Evolutionary conservation across 2,113 vertebrate species (phyloP).

Genomic region (Solea senegalensis): DNA sequence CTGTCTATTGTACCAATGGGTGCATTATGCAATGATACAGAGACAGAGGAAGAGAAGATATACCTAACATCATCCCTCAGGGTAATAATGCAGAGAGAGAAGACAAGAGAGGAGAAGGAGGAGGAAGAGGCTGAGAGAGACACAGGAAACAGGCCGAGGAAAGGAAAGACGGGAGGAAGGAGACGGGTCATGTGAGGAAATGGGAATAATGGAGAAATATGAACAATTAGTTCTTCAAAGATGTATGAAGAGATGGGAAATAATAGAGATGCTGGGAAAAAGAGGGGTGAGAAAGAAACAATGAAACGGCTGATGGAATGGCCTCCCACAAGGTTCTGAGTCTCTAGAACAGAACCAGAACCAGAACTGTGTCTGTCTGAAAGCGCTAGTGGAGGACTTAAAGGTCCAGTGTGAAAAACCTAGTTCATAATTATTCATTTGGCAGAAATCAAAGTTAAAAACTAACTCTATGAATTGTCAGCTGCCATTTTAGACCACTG

Average conservation of each 20-base stretch:
- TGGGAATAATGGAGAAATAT: not conserved
- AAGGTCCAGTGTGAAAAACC: too few relatives aligned
- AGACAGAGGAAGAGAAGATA: constrained; percentile 44
- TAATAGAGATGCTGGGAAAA: not conserved
- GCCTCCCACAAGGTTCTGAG: too few relatives aligned
- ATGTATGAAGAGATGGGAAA: not conserved
- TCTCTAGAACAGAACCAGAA: too few relatives aligned
- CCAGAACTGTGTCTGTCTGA: too few relatives aligned
- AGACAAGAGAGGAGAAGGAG: constrained; percentile 16
- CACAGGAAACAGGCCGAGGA: not conserved
- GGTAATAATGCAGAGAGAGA: constrained; percentile 42
- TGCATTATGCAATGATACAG: constrained; percentile 54
- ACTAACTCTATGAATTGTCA: too few relatives aligned
- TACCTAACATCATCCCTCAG: constrained; percentile 47
- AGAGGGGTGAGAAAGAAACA: not conserved
- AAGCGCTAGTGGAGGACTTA: too few relatives aligned
- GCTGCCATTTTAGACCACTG: too few relatives aligned
- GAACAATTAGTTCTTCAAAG: not conserved
- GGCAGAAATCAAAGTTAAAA: too few relatives aligned
- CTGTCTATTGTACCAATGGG: constrained; percentile 43
- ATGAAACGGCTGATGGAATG: too few relatives aligned
- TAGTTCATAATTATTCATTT: too few relatives aligned
- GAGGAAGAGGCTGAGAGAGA: constrained; percentile 17
- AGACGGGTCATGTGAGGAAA: not conserved
- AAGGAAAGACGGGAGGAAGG: not conserved